Percentiles rank a stretch among this genome's conserved stretches.
These are phyloP conservation scores for Helicoverpa armigera DNA, from an alignment of 1,140 invertebrate genomes.

Conservation along the genomic window DNA sequence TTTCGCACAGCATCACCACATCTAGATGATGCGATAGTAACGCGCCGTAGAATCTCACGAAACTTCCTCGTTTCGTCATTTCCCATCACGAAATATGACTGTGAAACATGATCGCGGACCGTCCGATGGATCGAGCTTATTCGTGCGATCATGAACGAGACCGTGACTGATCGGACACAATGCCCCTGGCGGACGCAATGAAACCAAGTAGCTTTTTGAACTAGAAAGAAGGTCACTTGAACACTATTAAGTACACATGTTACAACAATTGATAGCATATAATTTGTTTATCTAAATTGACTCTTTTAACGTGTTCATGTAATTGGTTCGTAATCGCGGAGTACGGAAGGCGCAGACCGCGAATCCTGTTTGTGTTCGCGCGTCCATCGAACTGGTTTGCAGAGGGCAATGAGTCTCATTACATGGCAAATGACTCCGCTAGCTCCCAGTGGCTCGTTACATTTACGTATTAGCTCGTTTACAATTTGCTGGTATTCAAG, in stretches of 20 bases:
- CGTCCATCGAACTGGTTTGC: slow-evolving; percentile 68
- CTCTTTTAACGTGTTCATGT: slow-evolving; percentile 60
- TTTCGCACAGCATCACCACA: slow-evolving; percentile 38
- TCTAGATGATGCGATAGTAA: slow-evolving; percentile 43
- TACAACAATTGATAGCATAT: neutral
- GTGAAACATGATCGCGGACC: slow-evolving; percentile 53
- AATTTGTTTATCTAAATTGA: slow-evolving; percentile 53
- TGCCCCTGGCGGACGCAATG: slow-evolving; percentile 65
- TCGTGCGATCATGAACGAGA: slow-evolving; percentile 71
- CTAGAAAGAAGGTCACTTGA: slow-evolving; percentile 55
- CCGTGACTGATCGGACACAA: slow-evolving; percentile 75
- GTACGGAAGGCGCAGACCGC: slow-evolving; percentile 70
- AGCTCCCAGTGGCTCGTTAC: slow-evolving; percentile 47
- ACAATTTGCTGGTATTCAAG: slow-evolving; percentile 37
- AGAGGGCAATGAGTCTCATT: slow-evolving; percentile 64
- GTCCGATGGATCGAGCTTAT: slow-evolving; percentile 53
- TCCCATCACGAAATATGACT: slow-evolving; percentile 71
- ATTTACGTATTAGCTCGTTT: slow-evolving; percentile 46
- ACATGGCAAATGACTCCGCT: slow-evolving; percentile 59
- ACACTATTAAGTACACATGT: slow-evolving; percentile 13
- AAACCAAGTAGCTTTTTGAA: slow-evolving; percentile 60
- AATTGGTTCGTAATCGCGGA: slow-evolving; percentile 72
- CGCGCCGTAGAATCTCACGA: slow-evolving; percentile 62
- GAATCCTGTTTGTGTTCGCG: slow-evolving; percentile 73
- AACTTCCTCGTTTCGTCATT: slow-evolving; percentile 67